Evolutionary conservation across 2,888 invertebrate species (phyloP).

Genomic region (Ennomos fuscantarius): DNA sequence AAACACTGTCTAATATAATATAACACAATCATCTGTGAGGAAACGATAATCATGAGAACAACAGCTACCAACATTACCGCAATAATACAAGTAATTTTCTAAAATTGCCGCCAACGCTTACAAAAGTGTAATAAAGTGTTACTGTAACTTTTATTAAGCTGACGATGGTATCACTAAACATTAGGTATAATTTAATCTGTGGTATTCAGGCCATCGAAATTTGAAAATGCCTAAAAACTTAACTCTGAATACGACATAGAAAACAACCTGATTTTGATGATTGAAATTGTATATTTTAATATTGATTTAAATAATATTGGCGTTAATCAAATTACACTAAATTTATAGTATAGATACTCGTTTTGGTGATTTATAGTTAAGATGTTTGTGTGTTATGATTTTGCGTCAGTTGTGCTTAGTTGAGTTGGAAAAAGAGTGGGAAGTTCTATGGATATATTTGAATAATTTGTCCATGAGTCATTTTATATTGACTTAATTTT

Average conservation of each 20-base stretch:
- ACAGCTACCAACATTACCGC: conserved; percentile 31
- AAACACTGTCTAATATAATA: neutral
- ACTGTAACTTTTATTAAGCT: conserved; percentile 22
- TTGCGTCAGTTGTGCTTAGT: conserved; percentile 6
- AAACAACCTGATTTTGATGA: conserved; percentile 4
- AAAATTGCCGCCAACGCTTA: conserved; percentile 35
- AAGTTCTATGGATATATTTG: conserved; percentile 1
- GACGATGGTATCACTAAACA: neutral
- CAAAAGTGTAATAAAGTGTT: conserved; percentile 36
- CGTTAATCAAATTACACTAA: conserved; percentile 25
- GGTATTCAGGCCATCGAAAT: conserved; percentile 5
- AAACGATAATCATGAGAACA: conserved; percentile 10
- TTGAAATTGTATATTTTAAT: conserved; percentile 27
- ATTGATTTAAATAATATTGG: conserved; percentile 27
- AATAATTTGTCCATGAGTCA: conserved; percentile 13
- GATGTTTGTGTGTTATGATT: neutral
- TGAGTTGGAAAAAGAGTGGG: neutral
- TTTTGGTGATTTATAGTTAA: conserved; percentile 25
- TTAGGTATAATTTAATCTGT: conserved; percentile 13
- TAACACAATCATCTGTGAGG: conserved; percentile 15
- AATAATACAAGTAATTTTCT: conserved; percentile 42
- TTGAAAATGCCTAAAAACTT: too few species aligned
- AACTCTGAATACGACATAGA: neutral
- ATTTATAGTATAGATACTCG: conserved; percentile 10
- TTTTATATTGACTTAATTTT: neutral